Evolutionary conservation across 1,140 invertebrate genomes (phyloP).

Genomic region (Neodiprion lecontei): DNA sequence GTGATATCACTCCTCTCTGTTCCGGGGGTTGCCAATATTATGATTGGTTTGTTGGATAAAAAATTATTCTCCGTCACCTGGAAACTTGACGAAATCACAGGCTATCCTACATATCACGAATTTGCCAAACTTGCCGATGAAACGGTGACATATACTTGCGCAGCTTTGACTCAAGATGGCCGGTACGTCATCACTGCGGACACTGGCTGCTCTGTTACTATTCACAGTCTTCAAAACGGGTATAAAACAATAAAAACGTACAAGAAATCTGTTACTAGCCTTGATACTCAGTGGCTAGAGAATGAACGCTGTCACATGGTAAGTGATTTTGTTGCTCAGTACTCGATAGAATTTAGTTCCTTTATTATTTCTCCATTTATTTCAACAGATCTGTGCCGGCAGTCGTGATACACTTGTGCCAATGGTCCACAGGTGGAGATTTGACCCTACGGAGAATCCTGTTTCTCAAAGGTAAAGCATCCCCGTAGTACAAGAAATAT

Average conservation of each 20-base stretch:
- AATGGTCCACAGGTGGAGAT: constrained; percentile 49
- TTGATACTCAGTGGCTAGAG: constrained; percentile 51
- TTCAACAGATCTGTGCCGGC: constrained; percentile 50
- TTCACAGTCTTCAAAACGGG: constrained; percentile 38
- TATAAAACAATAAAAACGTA: constrained; percentile 43
- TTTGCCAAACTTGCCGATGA: constrained; percentile 35
- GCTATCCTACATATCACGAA: constrained; percentile 25
- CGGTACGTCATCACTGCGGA: constrained; percentile 51
- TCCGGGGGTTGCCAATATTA: constrained; percentile 34
- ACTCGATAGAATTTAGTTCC: constrained; percentile 13
- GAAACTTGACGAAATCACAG: constrained; percentile 35
- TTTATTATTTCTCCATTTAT: constrained; percentile 17
- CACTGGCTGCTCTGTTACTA: constrained; percentile 46
- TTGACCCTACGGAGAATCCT: constrained; percentile 39
- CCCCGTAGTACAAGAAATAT: neutral
- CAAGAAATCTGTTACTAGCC: constrained; percentile 45
- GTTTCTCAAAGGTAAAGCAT: neutral
- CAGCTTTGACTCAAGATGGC: constrained; percentile 53
- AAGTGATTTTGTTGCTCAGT: constrained; percentile 19
- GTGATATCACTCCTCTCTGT: constrained; percentile 45
- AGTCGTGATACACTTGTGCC: constrained; percentile 38
- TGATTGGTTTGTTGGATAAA: constrained; percentile 49
- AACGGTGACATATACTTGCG: constrained; percentile 38
- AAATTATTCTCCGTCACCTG: constrained; percentile 46
- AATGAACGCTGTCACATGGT: constrained; percentile 50